Conservation (phyloP, 2,797 vertebrate species). For the Decapterus maruadsi region DNA sequence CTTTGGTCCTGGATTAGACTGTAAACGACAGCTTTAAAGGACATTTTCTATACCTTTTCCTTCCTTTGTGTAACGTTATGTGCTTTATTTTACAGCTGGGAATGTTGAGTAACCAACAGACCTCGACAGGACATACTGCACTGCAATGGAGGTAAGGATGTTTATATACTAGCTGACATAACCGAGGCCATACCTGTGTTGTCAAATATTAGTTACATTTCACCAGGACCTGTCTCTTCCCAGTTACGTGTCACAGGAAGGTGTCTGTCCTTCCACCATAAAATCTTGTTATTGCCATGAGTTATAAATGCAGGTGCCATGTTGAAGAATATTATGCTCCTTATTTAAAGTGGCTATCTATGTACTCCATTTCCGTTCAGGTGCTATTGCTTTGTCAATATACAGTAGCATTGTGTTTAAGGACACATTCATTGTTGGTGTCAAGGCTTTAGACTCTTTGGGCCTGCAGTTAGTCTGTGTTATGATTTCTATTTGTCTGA, state of each 20-base stretch:
- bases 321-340: neutral
- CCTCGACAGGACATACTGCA: slow-evolving; percentile 29
- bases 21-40: neutral
- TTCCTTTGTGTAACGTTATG: slow-evolving; percentile 6
- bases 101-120: slow-evolving; percentile 60
- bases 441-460: neutral
- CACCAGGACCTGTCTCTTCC: neutral
- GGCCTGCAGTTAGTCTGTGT: no score
- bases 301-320: neutral
- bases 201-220: neutral
- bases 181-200: neutral
- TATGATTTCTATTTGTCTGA: neutral
- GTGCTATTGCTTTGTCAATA: neutral
- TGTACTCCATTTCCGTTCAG: neutral
- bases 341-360: no score
- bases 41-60: no score
- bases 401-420: neutral
- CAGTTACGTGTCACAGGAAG: neutral
- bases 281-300: neutral
- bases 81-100: slow-evolving; percentile 42
- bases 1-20: neutral
- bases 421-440: neutral
- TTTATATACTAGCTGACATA: neutral
- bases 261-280: neutral
- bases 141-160: slow-evolving; percentile 69